Evolutionary conservation across 2,797 vertebrate genomes (phyloP), one percentile per base, ranked within the genome.

Genomic region (Anomalospiza imberbis): DNA sequence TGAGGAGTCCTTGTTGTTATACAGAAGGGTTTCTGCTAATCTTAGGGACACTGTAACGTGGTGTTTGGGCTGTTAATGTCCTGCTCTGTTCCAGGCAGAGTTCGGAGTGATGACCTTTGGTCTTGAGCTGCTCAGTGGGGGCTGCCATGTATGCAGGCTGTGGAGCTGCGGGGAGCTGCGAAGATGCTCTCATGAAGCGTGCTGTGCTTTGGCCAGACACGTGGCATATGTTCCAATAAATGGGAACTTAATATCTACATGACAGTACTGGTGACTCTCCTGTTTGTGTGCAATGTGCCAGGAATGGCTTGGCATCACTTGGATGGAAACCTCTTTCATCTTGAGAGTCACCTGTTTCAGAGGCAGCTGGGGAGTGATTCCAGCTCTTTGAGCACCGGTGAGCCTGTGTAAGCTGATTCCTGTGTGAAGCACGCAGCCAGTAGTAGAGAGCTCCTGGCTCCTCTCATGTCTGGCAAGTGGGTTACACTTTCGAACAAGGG

Each of bases 41-140:
- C 13, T 68, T 17, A 4, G 13, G 31, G 32, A 21, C 16, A 19
- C 45, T n/a, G 21, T 45, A 48, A 16, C 0, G 0, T 61, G 24
- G 12, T 1, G 0, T 75, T 75, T 29, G 36, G 17, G 21, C 74
- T 70, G 4, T 29, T 54, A 3, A 32, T 6, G 10, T 22, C 45
- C 28, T 50, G 15, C 29, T 11, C 26, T n/a, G 6, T 50, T 73
- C 36, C 26, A 32, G 62, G 48, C 25, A 16, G 40, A 13, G 22
- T 18, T 83, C 21, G 26, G 17, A 5, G 8, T 34, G 54, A 22
- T 1, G 3, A 17, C 42, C n/a, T 87, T 50, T 31, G 22, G 32
- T 3, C 31, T 68, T 74, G 10, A 42, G 13, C 25, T 72, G 34
- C 85, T 54, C 65, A 18, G 26, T 54, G 22, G 42, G 51, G 31